Evolutionary conservation across 35 echinoderm and acorn worm species (phyloP), one percentile per base, ranked within the genome.

Genomic region (Stichopus chloronotus): DNA sequence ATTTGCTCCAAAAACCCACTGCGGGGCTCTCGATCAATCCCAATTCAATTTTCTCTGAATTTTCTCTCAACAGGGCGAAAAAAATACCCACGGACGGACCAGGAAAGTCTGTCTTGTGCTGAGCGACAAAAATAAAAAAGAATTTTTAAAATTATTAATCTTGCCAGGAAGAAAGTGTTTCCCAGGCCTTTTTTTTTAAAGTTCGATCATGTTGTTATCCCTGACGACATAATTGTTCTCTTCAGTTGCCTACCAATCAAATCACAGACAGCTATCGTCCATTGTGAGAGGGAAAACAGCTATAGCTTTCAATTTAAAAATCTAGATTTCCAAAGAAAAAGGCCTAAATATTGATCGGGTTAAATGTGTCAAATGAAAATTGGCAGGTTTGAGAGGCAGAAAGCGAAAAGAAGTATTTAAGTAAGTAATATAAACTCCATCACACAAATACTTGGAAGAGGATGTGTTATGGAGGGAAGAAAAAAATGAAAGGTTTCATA

Each of bases 11-110:
- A 16, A 74, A 74, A 14, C 69, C 24, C 54, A 85, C 82, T 85
- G 21, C 82, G 57, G 82, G 79, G 82, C 20, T 85, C 82, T 57
- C 69, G 82, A 85, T 85, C 82, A 85, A 85, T 85, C 57, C 24
- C 25, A 85, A 85, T 85, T 85, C 55, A 58, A 85, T 85, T 85
- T 21, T 58, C 17, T 0, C 57, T 43, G 3, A 43, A 43, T 43
- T 43, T 85, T 57, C 57, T 58, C n/a, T 58, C 82, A 3, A 58
- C 20, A 53, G 16, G 78, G 78, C 10, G 17, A 74, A 74, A 43
- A 43, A 43, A 74, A 74, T 74, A n/a, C 69, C 22, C 19, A 74
- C 69, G 22, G 58, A 85, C 55, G 56, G 19, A 85, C 58, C 23
- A 1, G 52, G 72, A 17, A 9, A n/a, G 20, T 13, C n/a, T 85